Conservation (phyloP, 2,797 vertebrate species). For the Petrocephalus sullivani region DNA sequence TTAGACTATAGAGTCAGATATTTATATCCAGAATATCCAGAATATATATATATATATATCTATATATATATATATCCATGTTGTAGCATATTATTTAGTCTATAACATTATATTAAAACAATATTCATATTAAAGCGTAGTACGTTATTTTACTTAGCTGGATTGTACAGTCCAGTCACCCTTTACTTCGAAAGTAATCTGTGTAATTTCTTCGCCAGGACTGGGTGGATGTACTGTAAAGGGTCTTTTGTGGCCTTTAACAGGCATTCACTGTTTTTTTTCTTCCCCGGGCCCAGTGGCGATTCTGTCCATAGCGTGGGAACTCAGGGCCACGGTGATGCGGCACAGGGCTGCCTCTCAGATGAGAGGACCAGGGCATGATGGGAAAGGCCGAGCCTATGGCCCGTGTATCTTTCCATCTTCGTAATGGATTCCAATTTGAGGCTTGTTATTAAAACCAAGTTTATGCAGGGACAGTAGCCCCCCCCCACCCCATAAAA, state of each 20-base stretch:
- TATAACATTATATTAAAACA: not conserved
- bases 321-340: not conserved
- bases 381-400: not conserved
- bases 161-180: not conserved
- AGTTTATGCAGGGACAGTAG: constrained; percentile 21
- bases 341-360: not conserved
- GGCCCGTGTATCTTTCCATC: not conserved
- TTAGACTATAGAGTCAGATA: not conserved
- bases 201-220: not conserved
- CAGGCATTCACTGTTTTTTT: not conserved
- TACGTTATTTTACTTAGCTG: not conserved
- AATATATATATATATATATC: too few relatives aligned
- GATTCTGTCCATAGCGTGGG: not conserved
- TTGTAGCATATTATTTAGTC: too few relatives aligned
- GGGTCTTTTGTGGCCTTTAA: not conserved
- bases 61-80: too few relatives aligned
- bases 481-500: not conserved
- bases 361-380: not conserved
- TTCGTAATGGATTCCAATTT: constrained; percentile 30
- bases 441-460: constrained; percentile 29
- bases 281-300: not conserved
- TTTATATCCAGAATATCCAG: not conserved
- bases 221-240: not conserved
- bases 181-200: not conserved
- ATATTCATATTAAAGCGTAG: not conserved